Percentiles rank a stretch among this genome's conserved stretches.
These are phyloP conservation scores for Nipponacmea schrenckii DNA, from an alignment of 2,888 invertebrate genomes.

Conservation along the genomic window DNA sequence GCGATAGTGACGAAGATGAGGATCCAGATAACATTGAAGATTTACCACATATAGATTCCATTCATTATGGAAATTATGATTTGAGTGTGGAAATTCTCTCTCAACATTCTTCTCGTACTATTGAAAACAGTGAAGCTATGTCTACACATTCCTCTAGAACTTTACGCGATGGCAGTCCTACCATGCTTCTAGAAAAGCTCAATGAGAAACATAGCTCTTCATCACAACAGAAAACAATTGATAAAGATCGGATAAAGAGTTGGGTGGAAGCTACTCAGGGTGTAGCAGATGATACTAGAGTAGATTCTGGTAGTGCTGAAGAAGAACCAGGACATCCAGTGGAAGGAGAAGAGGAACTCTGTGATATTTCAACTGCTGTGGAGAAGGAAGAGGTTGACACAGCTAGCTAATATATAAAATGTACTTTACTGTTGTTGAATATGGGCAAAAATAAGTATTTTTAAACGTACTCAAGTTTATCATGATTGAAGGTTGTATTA, in stretches of 20 bases:
- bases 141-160: constrained; percentile 60
- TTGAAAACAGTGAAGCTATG: constrained; percentile 53
- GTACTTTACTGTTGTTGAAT: too few species aligned
- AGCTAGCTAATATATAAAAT: too few species aligned
- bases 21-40: constrained; percentile 41
- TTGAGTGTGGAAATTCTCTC: constrained; percentile 58
- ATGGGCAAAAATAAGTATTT: too few species aligned
- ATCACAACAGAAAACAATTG: constrained; percentile 37
- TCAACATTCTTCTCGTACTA: constrained; percentile 57
- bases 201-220: constrained; percentile 14
- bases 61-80: constrained; percentile 52
- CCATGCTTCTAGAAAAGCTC: constrained; percentile 31
- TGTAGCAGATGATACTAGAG: neutral
- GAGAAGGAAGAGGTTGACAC: neutral
- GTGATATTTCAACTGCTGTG: neutral
- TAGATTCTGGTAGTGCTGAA: neutral
- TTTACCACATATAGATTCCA: constrained; percentile 62
- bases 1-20: constrained; percentile 20
- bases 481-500: too few species aligned
- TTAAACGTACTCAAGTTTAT: too few species aligned
- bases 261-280: constrained; percentile 61
- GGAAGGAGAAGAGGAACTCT: neutral
- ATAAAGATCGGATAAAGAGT: constrained; percentile 61
- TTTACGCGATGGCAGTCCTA: constrained; percentile 47
- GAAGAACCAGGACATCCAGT: neutral